Percentiles rank a stretch among this genome's conserved stretches.
These are phyloP conservation scores for Scyliorhinus canicula DNA, from an alignment of 2,797 vertebrate species.

Conservation along the genomic window DNA sequence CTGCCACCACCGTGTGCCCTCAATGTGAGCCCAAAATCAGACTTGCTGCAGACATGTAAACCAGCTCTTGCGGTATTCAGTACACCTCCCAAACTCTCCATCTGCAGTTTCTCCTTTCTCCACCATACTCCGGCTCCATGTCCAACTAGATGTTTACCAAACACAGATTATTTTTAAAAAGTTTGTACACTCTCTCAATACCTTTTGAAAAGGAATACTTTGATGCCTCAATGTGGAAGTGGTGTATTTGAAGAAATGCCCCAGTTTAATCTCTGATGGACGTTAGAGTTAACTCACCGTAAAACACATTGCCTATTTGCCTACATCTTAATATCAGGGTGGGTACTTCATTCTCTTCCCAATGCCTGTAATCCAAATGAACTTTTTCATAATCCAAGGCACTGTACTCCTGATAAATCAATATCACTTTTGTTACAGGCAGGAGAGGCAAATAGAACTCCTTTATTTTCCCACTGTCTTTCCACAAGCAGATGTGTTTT, in stretches of 20 bases:
- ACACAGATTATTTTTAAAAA: background rate
- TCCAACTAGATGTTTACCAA: too few relatives aligned
- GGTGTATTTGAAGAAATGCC: background rate
- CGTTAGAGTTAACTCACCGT: background rate
- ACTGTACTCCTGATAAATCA: background rate
- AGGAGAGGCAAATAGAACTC: too few relatives aligned
- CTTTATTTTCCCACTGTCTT: too few relatives aligned
- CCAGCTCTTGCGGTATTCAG: background rate
- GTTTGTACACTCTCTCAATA: background rate
- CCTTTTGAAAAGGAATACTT: too few relatives aligned
- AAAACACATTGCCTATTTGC: too few relatives aligned
- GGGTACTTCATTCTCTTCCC: background rate
- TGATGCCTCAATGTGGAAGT: background rate
- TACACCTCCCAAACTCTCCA: background rate
- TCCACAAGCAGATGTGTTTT: too few relatives aligned
- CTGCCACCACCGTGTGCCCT: background rate
- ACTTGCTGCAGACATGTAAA: slow-evolving; percentile 13
- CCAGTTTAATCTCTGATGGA: background rate
- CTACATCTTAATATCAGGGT: background rate
- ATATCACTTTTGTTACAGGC: background rate
- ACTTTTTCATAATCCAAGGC: background rate
- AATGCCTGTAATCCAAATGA: background rate
- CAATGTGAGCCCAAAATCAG: background rate
- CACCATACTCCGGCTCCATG: background rate
- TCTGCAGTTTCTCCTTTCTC: background rate